Evolutionary conservation across 1,140 invertebrate genomes (phyloP), one percentile per base, ranked within the genome.

Genomic region (Popillia japonica): DNA sequence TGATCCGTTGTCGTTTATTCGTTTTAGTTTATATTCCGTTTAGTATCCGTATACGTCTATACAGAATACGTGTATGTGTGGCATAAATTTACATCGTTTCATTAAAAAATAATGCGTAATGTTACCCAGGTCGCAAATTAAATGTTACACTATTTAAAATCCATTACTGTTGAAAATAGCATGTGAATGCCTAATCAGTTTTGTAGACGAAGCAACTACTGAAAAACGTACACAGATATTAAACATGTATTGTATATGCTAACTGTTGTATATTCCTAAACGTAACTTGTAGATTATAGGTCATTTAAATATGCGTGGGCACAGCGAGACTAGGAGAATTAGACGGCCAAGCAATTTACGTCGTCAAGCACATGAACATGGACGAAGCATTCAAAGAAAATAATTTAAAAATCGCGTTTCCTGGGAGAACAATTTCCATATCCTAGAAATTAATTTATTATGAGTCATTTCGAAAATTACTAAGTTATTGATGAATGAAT

Each of bases 21-120:
- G 61, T 64, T 64, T 64, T 6, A 64, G 17, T 64, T 64, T 64
- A 64, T 64, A 64, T 64, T 64, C 22, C 61, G 61, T 64, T 64
- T 64, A 64, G 61, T 20, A 64, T 17, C 23, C 61, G 22, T 7
- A 20, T 27, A 27, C 17, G 2, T 20, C 17, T 64, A 64, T 27
- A 27, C 22, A 27, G n/a, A 4, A 59, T n/a, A 8, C 10, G 22
- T 64, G 17, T 17, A 27, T 27, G 0, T 20, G 61, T 22, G 23
- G n/a, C 10, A 64, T 64, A 23, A 64, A 64, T 27, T 48, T 64
- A 64, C 61, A 64, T 20, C 6, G 17, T 64, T 27, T 3, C 4
- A 64, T 22, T 22, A 9, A 22, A 48, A 48, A 64, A 27, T 27
- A 64, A 27, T 64, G 17, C 55, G 6, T 64, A 20, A 27, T 9